A percentile compares a stretch with the other conserved stretches of the same genome.
phyloP scores from a whole-genome alignment of 2,888 invertebrate species.

The Agrochola lychnidis region DNA sequence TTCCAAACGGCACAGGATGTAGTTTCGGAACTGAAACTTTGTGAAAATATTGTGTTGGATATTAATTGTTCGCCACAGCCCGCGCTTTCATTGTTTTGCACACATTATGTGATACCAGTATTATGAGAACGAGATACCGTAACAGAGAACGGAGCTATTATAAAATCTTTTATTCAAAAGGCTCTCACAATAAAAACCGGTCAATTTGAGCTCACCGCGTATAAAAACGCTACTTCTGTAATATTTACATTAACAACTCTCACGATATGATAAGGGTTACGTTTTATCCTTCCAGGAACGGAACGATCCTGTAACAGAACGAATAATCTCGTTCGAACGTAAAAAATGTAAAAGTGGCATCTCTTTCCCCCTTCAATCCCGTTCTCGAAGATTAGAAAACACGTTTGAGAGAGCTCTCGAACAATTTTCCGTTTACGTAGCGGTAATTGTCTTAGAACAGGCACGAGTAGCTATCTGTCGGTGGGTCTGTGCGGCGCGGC shows the following conservation, averaged over 20 bases:
- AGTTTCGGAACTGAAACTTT: conserved; percentile 83
- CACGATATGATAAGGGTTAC: conserved; percentile 68
- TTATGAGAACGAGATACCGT: conserved; percentile 64
- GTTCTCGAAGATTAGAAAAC: conserved; percentile 86
- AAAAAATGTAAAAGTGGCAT: conserved; percentile 78
- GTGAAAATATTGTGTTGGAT: conserved; percentile 85
- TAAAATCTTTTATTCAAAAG: conserved; percentile 70
- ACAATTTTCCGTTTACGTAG: conserved; percentile 89
- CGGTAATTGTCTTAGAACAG: conserved; percentile 89
- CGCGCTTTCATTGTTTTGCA: conserved; percentile 74
- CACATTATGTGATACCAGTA: conserved; percentile 68
- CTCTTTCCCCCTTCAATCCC: conserved; percentile 75
- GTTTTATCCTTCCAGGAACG: conserved; percentile 67
- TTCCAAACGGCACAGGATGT: conserved; percentile 79
- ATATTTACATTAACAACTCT: conserved; percentile 70
- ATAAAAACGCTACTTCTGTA: conserved; percentile 69
- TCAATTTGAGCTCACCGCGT: conserved; percentile 66
- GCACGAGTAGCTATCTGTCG: conserved; percentile 81
- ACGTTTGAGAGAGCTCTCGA: conserved; percentile 85
- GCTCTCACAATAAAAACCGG: conserved; percentile 67
- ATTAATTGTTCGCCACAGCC: conserved; percentile 81
- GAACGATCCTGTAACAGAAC: conserved; percentile 67
- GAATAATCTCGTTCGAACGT: conserved; percentile 74
- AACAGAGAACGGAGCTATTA: conserved; percentile 67
- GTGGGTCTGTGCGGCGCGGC: conserved; percentile 66